Conservation (phyloP, 2,113 vertebrate species). For the Lipophrys pholis region DNA sequence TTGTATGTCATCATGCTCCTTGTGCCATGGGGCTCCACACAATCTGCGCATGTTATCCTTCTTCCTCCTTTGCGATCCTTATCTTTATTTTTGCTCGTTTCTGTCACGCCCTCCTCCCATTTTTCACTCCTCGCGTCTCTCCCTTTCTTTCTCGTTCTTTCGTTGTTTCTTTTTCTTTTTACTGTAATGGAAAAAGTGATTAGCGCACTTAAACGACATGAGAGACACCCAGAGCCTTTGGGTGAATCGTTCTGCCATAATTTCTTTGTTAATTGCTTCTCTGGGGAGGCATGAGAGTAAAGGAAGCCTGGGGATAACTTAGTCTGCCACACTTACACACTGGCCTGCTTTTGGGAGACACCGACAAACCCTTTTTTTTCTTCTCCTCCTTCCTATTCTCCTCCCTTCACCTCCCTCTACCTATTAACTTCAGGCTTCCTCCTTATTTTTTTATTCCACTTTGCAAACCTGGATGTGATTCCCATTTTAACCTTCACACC, state of each 20-base stretch:
- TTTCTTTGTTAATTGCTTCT: constrained; percentile 88
- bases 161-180: constrained; percentile 30
- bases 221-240: constrained; percentile 71
- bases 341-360: constrained; percentile 72
- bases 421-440: constrained; percentile 41
- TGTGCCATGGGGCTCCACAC: background rate
- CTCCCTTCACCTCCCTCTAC: constrained; percentile 11
- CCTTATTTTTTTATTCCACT: constrained; percentile 1
- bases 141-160: constrained; percentile 27
- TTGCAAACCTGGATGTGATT: constrained; percentile 34
- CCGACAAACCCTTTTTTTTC: constrained; percentile 18
- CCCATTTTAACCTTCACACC: constrained; percentile 8
- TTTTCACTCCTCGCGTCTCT: background rate
- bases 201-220: constrained; percentile 76
- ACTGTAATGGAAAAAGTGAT: constrained; percentile 77
- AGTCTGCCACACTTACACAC: constrained; percentile 77
- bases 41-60: background rate
- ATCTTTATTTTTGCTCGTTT: constrained; percentile 5
- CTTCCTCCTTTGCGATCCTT: background rate
- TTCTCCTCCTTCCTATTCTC: constrained; percentile 6
- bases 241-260: constrained; percentile 79
- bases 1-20: background rate
- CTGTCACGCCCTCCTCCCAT: background rate
- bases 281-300: constrained; percentile 71
- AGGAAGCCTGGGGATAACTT: constrained; percentile 68